Base-by-base conservation (phyloP, 2,113 vertebrate genomes). In the Leuciscus idus region DNA sequence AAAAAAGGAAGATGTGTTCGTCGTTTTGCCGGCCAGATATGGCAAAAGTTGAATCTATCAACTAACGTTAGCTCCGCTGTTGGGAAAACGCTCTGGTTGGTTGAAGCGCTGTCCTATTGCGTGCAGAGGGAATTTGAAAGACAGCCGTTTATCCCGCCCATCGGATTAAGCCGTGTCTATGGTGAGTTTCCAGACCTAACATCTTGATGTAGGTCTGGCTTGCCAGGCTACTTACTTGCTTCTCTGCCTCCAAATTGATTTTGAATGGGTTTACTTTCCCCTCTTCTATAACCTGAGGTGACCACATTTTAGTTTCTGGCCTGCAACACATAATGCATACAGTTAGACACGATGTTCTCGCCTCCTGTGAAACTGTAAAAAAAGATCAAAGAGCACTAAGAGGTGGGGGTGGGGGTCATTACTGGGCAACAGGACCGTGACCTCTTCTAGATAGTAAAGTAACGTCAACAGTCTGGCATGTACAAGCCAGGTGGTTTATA, bases 161-260 rank as follows among this genome's bases (percentile, higher is more conserved):
- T n/a, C n/a, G n/a, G n/a, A n/a, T n/a, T n/a, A n/a, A n/a, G n/a
- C n/a, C n/a, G n/a, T n/a, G n/a, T n/a, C n/a, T n/a, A n/a, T n/a
- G n/a, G n/a, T n/a, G n/a, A n/a, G n/a, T n/a, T n/a, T n/a, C n/a
- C n/a, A n/a, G n/a, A n/a, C n/a, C n/a, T n/a, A n/a, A n/a, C n/a
- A n/a, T n/a, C n/a, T n/a, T n/a, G n/a, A n/a, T n/a, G n/a, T n/a
- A n/a, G n/a, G n/a, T n/a, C n/a, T n/a, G n/a, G n/a, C n/a, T n/a
- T n/a, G n/a, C n/a, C n/a, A n/a, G n/a, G n/a, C n/a, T n/a, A 79
- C 92, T 84, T 96, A 97, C 96, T 95, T 97, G 96, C 88, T 96
- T 96, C 89, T 97, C 96, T 87, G 96, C 94, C 93, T 97, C 96
- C 89, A 97, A 90, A 88, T 96, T 97, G 90, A 97, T 94, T 93